Evolutionary conservation across 2,797 vertebrate genomes (phyloP).

Genomic region (Gadopsis bispinosus): DNA sequence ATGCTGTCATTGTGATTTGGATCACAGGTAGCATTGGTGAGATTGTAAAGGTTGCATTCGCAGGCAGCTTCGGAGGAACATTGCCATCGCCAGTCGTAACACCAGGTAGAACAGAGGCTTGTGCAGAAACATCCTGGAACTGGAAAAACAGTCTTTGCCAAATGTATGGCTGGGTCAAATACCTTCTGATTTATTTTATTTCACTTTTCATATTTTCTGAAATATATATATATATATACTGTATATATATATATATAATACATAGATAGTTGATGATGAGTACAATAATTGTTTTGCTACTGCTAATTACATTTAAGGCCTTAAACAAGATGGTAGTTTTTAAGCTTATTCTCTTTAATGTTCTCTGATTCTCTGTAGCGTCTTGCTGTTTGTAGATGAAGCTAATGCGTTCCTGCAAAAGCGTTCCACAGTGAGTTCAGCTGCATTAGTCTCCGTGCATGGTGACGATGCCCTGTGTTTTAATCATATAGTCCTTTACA

Average conservation of each 20-base stretch:
- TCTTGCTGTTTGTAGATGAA: conserved; percentile 90
- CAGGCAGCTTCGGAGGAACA: conserved; percentile 91
- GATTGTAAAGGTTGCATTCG: neutral
- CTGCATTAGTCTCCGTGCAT: conserved; percentile 48
- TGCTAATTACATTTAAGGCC: conserved; percentile 15
- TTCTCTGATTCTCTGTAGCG: conserved; percentile 71
- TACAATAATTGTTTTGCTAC: neutral
- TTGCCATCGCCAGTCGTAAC: conserved; percentile 91
- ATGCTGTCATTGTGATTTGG: neutral
- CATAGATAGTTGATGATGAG: neutral
- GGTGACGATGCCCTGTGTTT: conserved; percentile 39
- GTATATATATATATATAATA: too few relatives aligned
- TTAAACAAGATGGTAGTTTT: conserved; percentile 12
- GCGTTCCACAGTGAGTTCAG: conserved; percentile 87
- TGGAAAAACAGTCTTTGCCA: conserved; percentile 93
- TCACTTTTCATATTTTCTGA: neutral
- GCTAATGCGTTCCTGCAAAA: conserved; percentile 91
- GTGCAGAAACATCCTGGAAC: conserved; percentile 93
- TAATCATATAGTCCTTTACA: conserved; percentile 66
- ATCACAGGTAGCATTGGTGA: neutral
- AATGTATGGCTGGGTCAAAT: conserved; percentile 82
- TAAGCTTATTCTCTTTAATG: conserved; percentile 47
- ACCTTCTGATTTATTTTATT: neutral
- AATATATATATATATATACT: too few relatives aligned
- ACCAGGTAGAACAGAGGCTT: conserved; percentile 89